Conservation (phyloP, 2,113 vertebrate genomes). For the Peromyscus polionotus region DNA sequence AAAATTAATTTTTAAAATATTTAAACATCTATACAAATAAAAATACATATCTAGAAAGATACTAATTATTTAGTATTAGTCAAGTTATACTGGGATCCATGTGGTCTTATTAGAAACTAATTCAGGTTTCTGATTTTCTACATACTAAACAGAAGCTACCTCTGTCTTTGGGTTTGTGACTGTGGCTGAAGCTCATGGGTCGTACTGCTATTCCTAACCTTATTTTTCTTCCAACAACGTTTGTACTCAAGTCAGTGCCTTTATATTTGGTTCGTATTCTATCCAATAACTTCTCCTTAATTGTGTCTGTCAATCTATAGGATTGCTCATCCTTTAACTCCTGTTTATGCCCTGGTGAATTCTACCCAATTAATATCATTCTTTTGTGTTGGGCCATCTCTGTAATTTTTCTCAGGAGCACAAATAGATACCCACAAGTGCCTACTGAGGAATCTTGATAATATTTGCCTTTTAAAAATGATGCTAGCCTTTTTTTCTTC, state of each 20-base stretch:
- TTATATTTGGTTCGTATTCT: neutral
- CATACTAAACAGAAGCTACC: too few relatives aligned
- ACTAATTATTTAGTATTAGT: neutral
- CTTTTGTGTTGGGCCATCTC: neutral
- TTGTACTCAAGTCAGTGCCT: slow-evolving; percentile 13
- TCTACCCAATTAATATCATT: neutral
- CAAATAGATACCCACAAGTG: neutral
- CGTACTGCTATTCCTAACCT: neutral
- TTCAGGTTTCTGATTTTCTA: slow-evolving; percentile 1
- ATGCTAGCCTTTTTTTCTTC: neutral
- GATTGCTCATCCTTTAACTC: neutral
- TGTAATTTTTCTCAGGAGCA: slow-evolving; percentile 26
- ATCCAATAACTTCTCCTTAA: slow-evolving; percentile 32
- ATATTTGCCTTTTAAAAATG: neutral
- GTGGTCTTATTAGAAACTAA: slow-evolving; percentile 22
- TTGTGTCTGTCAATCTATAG: neutral
- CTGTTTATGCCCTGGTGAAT: neutral
- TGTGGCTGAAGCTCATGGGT: neutral
- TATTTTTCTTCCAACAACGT: slow-evolving; percentile 26
- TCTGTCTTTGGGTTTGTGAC: slow-evolving; percentile 35
- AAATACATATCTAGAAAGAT: neutral
- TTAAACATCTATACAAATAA: neutral
- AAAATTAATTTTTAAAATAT: slow-evolving; percentile 7
- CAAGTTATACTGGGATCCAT: neutral
- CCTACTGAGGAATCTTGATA: neutral